Conservation (phyloP, 1,140 invertebrate species). For the Condylostylus longicornis region DNA sequence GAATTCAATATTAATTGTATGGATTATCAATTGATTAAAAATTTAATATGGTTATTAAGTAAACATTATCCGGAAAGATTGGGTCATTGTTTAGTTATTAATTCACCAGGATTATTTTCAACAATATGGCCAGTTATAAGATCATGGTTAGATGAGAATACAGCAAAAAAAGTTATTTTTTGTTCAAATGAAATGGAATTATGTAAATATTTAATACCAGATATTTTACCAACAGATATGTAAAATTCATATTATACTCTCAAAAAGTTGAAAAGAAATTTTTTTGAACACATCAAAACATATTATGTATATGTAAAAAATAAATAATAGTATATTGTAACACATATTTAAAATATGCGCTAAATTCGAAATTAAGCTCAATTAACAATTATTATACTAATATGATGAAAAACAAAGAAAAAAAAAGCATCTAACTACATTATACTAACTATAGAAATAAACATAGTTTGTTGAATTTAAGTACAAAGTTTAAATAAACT, state of each 20-base stretch:
- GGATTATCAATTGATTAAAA: constrained; percentile 63
- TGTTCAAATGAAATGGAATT: constrained; percentile 49
- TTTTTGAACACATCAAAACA: too few species aligned
- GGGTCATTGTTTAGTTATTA: constrained; percentile 54
- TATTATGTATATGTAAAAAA: too few species aligned
- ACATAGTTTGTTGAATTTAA: too few species aligned
- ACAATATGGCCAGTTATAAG: constrained; percentile 59
- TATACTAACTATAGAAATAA: too few species aligned
- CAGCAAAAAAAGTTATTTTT: constrained; percentile 55
- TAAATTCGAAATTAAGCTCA: too few species aligned
- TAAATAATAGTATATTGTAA: too few species aligned
- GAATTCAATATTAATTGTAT: constrained; percentile 56
- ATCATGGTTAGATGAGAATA: constrained; percentile 61
- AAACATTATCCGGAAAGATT: constrained; percentile 61
- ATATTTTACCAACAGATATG: constrained; percentile 53
- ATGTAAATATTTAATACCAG: constrained; percentile 56
- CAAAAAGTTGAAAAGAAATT: too few species aligned
- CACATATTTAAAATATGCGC: too few species aligned
- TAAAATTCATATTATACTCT: constrained; percentile 32
- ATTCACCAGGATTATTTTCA: constrained; percentile 52
- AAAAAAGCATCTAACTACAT: too few species aligned
- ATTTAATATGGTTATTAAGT: constrained; percentile 57
- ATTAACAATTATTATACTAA: too few species aligned
- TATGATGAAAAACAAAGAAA: too few species aligned
- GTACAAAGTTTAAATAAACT: too few species aligned